A percentile compares a stretch with the other conserved stretches of the same genome.
phyloP scores from a whole-genome alignment of 2,113 vertebrate genomes.

The Indri indri region DNA sequence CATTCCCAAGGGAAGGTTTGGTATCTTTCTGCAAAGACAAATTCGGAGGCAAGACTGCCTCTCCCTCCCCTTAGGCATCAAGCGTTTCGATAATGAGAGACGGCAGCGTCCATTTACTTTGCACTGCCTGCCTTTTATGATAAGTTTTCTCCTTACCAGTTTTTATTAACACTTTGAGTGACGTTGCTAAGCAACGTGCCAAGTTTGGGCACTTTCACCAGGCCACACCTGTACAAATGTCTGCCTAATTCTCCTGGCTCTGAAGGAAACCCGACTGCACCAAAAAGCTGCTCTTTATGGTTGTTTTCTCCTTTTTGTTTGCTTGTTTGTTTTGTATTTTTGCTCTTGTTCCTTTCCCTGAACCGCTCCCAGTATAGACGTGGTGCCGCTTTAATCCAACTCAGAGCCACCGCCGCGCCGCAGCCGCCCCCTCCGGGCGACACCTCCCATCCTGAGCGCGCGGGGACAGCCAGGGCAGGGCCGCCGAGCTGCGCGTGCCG shows the following conservation, averaged over 20 bases:
- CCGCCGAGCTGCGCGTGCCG: not conserved
- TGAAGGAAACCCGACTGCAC: not conserved
- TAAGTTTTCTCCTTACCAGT: not conserved
- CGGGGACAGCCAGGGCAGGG: too few species aligned
- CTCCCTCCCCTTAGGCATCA: not conserved
- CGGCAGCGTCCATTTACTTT: not conserved
- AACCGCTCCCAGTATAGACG: rapidly evolving
- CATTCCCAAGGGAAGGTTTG: not conserved
- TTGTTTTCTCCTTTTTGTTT: not conserved
- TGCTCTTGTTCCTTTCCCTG: not conserved
- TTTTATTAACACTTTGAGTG: constrained; percentile 5
- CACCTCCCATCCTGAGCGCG: not conserved
- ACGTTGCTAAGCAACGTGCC: constrained; percentile 48
- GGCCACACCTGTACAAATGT: not conserved
- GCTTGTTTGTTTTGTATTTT: too few species aligned
- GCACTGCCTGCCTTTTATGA: not conserved
- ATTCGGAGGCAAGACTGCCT: not conserved
- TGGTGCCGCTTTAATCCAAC: rapidly evolving
- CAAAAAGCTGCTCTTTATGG: not conserved
- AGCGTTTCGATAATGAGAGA: not conserved
- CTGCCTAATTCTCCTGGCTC: not conserved
- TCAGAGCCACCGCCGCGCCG: not conserved
- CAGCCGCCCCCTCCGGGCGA: not conserved
- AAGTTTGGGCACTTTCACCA: not conserved
- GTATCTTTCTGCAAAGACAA: not conserved